A percentile compares a stretch with the other conserved stretches of the same genome.
phyloP scores from a whole-genome alignment of 2,888 invertebrate species.

The Hydrotaea cyrtoneurina region DNA sequence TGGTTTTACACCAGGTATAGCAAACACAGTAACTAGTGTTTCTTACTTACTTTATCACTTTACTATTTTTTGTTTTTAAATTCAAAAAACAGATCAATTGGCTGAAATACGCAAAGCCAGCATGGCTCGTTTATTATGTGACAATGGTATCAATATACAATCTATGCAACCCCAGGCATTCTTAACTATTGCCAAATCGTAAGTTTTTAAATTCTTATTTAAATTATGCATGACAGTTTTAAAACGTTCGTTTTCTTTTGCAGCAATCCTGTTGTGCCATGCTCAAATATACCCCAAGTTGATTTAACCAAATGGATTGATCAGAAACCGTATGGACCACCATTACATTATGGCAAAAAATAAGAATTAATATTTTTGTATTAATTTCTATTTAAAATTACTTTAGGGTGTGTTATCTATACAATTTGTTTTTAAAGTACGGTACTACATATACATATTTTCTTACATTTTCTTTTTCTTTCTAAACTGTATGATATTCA shows the following conservation, averaged over 20 bases:
- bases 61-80: constrained; percentile 3
- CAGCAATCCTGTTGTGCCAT: constrained; percentile 85
- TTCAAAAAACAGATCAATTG: constrained; percentile 83
- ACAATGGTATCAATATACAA: constrained; percentile 87
- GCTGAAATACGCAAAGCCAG: constrained; percentile 89
- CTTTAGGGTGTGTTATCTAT: constrained; percentile 10
- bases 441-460: constrained; percentile 24
- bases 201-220: constrained; percentile 73
- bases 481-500: constrained; percentile 28
- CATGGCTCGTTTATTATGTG: constrained; percentile 89
- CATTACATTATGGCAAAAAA: constrained; percentile 65
- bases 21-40: background rate
- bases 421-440: background rate
- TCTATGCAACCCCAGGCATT: constrained; percentile 87
- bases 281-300: constrained; percentile 83
- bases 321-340: constrained; percentile 66
- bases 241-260: constrained; percentile 11
- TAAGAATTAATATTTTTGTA: background rate
- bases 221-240: background rate
- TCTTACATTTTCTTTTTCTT: constrained; percentile 12
- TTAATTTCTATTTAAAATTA: constrained; percentile 27
- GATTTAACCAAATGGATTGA: constrained; percentile 84
- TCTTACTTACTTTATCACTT: constrained; percentile 15
- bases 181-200: constrained; percentile 84
- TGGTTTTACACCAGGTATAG: constrained; percentile 83